These are phyloP conservation scores for Plestiodon gilberti DNA, from an alignment of 2,113 vertebrate species.

Conservation along the genomic window DNA sequence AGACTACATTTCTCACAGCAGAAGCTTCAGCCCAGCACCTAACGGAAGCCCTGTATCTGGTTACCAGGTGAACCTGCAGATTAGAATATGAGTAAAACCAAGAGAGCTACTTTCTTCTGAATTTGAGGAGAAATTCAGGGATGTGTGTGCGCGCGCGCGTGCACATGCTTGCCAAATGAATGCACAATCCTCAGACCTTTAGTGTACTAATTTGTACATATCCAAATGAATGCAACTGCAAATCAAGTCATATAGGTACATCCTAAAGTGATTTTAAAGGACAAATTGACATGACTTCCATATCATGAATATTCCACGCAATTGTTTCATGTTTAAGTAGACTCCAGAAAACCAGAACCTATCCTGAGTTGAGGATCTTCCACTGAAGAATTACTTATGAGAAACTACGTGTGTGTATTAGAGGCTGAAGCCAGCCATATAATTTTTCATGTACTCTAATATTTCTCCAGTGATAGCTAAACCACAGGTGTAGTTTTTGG, in stretches of 20 bases:
- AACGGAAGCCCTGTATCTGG: constrained; percentile 48
- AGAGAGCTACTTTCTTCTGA: neutral
- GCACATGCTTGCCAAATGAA: too few species aligned
- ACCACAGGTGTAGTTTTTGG: neutral
- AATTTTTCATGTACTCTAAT: neutral
- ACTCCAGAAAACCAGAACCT: neutral
- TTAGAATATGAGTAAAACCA: constrained; percentile 51
- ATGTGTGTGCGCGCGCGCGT: too few species aligned
- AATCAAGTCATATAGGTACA: neutral
- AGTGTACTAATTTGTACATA: neutral
- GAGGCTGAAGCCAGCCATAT: neutral
- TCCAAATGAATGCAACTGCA: neutral
- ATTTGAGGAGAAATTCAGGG: neutral
- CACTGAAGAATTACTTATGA: neutral
- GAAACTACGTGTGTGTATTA: neutral
- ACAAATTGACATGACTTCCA: neutral
- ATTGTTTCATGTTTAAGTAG: neutral
- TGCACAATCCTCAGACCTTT: neutral
- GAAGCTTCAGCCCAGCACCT: constrained; percentile 14
- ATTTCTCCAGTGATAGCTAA: neutral
- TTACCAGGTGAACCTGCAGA: constrained; percentile 55
- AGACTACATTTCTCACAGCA: constrained; percentile 48
- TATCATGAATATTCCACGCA: neutral
- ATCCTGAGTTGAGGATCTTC: neutral
- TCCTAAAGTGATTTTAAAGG: neutral